These are phyloP conservation scores for Caerostris extrusa DNA, from an alignment of 1,140 invertebrate genomes.

Conservation along the genomic window DNA sequence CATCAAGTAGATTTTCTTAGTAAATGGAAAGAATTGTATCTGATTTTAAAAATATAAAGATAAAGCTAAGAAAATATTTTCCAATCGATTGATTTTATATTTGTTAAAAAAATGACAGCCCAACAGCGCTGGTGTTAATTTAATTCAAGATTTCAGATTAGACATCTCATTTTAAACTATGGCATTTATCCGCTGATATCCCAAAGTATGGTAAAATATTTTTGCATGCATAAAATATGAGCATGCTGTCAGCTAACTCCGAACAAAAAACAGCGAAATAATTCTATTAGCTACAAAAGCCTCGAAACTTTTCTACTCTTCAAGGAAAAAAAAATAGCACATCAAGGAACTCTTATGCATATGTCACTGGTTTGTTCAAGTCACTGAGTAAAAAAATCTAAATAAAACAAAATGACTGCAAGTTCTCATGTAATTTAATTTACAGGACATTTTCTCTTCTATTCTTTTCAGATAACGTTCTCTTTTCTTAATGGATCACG, in stretches of 20 bases:
- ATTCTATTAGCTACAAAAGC: background rate
- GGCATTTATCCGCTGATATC: background rate
- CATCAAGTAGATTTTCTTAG: too few species aligned
- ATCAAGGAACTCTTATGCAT: background rate
- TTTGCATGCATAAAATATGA: background rate
- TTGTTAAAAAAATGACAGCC: background rate
- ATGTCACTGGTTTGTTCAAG: background rate
- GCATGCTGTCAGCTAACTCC: background rate
- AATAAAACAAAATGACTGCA: background rate
- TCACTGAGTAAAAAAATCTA: background rate
- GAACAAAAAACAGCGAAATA: background rate
- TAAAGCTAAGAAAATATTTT: background rate
- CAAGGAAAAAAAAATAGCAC: background rate
- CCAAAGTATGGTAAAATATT: background rate
- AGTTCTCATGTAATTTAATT: constrained; percentile 27
- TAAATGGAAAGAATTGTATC: too few species aligned
- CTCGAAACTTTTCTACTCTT: background rate
- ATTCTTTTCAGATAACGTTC: background rate
- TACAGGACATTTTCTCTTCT: background rate
- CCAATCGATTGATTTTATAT: background rate
- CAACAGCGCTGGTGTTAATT: background rate
- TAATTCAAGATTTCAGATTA: background rate
- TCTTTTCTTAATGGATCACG: constrained; percentile 3
- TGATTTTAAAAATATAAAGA: too few species aligned
- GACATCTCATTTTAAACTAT: background rate